These are phyloP conservation scores for Neodiprion pinetum DNA, from an alignment of 1,140 invertebrate species.

Conservation along the genomic window DNA sequence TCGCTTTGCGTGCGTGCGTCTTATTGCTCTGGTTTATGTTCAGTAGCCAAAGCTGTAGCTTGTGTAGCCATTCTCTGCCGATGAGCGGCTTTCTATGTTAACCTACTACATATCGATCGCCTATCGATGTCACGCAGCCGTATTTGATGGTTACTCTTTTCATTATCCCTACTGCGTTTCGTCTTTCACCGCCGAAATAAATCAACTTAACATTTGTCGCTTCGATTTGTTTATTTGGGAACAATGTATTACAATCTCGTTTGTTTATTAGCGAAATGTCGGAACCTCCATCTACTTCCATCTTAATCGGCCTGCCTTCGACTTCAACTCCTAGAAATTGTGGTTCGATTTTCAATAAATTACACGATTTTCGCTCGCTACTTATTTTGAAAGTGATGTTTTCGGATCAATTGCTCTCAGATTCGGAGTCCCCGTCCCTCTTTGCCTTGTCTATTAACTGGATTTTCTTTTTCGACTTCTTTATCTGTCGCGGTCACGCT, in stretches of 20 bases:
- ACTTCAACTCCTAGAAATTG: constrained; percentile 16
- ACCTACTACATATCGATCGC: constrained; percentile 9
- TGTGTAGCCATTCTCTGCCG: constrained; percentile 17
- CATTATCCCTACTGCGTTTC: constrained; percentile 14
- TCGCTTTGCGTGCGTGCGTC: too few relatives aligned
- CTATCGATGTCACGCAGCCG: not conserved
- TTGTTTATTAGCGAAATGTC: constrained; percentile 13
- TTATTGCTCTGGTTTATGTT: not conserved
- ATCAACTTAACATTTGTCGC: constrained; percentile 4
- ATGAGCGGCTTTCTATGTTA: constrained; percentile 14
- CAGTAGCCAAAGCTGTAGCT: constrained; percentile 14
- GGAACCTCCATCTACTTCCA: constrained; percentile 10
- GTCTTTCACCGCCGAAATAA: constrained; percentile 15
- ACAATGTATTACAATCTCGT: constrained; percentile 14
- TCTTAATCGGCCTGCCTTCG: constrained; percentile 11
- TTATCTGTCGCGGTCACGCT: constrained; percentile 9
- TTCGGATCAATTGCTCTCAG: constrained; percentile 9
- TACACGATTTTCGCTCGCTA: constrained; percentile 11
- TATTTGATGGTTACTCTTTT: not conserved
- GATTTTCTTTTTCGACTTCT: constrained; percentile 8
- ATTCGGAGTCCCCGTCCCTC: not conserved
- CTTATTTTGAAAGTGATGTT: not conserved
- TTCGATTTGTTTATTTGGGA: constrained; percentile 17
- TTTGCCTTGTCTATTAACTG: not conserved
- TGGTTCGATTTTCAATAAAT: constrained; percentile 8